Percentiles rank a stretch among this genome's conserved stretches.
phyloP scores from a whole-genome alignment of 2,888 invertebrate species.

The Colletes collaris region DNA sequence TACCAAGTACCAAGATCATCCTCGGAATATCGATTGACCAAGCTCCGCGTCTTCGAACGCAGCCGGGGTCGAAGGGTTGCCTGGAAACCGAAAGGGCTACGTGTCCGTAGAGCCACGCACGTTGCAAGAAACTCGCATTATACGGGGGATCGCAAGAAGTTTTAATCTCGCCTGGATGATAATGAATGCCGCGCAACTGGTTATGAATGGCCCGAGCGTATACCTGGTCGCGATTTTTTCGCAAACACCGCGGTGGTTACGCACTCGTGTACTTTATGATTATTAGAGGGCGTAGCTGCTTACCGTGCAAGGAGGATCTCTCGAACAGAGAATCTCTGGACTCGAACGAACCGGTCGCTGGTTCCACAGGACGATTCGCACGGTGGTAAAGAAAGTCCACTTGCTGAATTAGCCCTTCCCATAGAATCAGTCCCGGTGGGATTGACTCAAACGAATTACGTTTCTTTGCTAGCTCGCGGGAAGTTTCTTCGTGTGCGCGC shows the following conservation, averaged over 20 bases:
- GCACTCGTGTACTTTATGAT: slow-evolving; percentile 75
- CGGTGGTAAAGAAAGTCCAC: not conserved
- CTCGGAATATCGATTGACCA: slow-evolving; percentile 46
- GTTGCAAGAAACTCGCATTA: slow-evolving; percentile 62
- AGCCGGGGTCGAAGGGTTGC: slow-evolving; percentile 42
- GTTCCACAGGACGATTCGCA: slow-evolving; percentile 28
- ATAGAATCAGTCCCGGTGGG: not conserved
- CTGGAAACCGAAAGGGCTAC: slow-evolving; percentile 39
- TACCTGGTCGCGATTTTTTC: slow-evolving; percentile 71
- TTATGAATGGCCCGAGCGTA: slow-evolving; percentile 75
- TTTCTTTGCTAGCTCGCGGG: slow-evolving; percentile 5
- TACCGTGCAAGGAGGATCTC: slow-evolving; percentile 34
- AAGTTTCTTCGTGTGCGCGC: not conserved
- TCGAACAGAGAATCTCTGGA: slow-evolving; percentile 11
- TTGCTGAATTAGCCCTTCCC: slow-evolving; percentile 15
- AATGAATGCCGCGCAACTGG: slow-evolving; percentile 79
- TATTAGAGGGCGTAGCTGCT: slow-evolving; percentile 77
- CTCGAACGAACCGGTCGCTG: not conserved
- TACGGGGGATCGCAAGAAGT: slow-evolving; percentile 66
- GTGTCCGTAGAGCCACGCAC: slow-evolving; percentile 11
- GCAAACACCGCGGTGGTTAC: slow-evolving; percentile 65
- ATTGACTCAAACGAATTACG: slow-evolving; percentile 23
- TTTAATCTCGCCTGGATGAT: slow-evolving; percentile 74
- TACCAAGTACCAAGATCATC: slow-evolving; percentile 18
- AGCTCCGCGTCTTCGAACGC: slow-evolving; percentile 12